Evolutionary conservation across 2,888 invertebrate genomes (phyloP).

Genomic region (Mechanitis messenoides): DNA sequence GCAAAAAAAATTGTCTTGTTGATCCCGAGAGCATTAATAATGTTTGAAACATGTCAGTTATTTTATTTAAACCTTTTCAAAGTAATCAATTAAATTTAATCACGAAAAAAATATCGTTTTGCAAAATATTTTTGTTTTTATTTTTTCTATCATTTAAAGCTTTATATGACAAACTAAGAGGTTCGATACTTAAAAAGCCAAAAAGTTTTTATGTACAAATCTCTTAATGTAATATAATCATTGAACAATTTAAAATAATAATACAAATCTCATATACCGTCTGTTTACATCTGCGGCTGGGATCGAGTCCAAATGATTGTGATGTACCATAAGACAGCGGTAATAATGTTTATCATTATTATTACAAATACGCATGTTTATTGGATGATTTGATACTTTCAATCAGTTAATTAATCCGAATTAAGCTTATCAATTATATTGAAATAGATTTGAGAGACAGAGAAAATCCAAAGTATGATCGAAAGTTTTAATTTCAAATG

Average conservation of each 20-base stretch:
- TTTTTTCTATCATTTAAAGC: no score
- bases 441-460: neutral
- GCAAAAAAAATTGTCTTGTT: neutral
- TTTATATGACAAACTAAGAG: no score
- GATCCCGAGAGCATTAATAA: no score
- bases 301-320: slow-evolving; percentile 12
- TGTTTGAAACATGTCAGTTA: neutral
- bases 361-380: slow-evolving; percentile 6
- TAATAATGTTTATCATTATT: slow-evolving; percentile 5
- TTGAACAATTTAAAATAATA: neutral
- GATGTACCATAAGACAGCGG: slow-evolving; percentile 10
- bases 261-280: neutral
- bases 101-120: neutral
- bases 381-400: slow-evolving; percentile 7
- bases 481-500: neutral
- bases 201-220: no score
- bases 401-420: slow-evolving; percentile 1
- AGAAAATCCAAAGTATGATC: no score
- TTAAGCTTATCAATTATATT: neutral
- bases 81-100: neutral
- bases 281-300: neutral
- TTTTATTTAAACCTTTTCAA: no score
- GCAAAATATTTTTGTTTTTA: no score
- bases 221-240: no score
- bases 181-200: no score